These are phyloP conservation scores for Hirtodrosophila histrioides DNA, from an alignment of 2,888 invertebrate species.

Conservation along the genomic window DNA sequence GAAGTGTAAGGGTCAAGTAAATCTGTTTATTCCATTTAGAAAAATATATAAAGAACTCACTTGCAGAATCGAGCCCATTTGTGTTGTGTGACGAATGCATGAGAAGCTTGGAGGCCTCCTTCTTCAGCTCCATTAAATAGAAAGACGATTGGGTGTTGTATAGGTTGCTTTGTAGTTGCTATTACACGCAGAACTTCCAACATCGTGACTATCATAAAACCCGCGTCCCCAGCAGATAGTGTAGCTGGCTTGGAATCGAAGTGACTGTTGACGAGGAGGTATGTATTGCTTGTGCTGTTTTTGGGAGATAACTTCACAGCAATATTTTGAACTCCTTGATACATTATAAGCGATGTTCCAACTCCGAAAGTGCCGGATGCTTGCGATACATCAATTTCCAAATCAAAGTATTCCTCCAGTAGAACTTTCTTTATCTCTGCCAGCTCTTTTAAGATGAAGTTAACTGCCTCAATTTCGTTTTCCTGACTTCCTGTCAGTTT, in stretches of 20 bases:
- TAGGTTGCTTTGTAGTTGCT: slow-evolving; percentile 81
- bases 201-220: slow-evolving; percentile 87
- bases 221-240: slow-evolving; percentile 85
- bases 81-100: slow-evolving; percentile 89
- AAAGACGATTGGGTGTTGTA: slow-evolving; percentile 87
- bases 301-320: slow-evolving; percentile 77
- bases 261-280: slow-evolving; percentile 90
- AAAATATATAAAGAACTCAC: slow-evolving; percentile 24
- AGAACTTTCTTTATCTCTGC: slow-evolving; percentile 58
- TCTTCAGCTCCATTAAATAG: slow-evolving; percentile 89
- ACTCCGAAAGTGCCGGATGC: slow-evolving; percentile 69
- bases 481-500: slow-evolving; percentile 87
- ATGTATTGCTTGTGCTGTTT: slow-evolving; percentile 57
- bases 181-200: slow-evolving; percentile 85
- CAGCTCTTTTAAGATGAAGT: slow-evolving; percentile 82
- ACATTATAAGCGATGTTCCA: slow-evolving; percentile 62
- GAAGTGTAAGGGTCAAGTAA: not conserved
- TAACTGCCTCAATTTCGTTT: slow-evolving; percentile 88
- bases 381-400: slow-evolving; percentile 78
- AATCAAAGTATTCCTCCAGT: slow-evolving; percentile 62
- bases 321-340: slow-evolving; percentile 81
- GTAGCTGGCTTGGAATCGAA: slow-evolving; percentile 95
- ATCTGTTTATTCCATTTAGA: not conserved
- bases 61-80: slow-evolving; percentile 90
- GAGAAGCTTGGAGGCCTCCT: slow-evolving; percentile 88